These are phyloP conservation scores for Trissoscelio sp. DNA, from an alignment of 2,888 invertebrate genomes.

Conservation along the genomic window DNA sequence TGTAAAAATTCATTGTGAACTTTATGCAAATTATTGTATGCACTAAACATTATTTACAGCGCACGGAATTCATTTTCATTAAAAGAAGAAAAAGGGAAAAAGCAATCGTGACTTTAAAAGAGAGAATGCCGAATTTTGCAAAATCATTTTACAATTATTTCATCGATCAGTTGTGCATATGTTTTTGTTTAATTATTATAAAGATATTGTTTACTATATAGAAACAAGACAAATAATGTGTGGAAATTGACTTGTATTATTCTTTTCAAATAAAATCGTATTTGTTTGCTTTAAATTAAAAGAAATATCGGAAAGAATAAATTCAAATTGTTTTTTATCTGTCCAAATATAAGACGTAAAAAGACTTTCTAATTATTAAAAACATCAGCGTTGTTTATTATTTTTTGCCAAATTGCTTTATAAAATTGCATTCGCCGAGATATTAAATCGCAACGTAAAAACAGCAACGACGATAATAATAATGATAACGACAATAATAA, in stretches of 20 bases:
- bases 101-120: not conserved
- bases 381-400: slow-evolving; percentile 25
- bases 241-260: not conserved
- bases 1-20: slow-evolving; percentile 50
- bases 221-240: not conserved
- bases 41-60: slow-evolving; percentile 40
- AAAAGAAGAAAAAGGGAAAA: not conserved
- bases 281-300: not conserved
- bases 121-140: slow-evolving; percentile 4
- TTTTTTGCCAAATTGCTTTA: slow-evolving; percentile 44
- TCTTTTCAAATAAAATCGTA: not conserved
- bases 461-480: slow-evolving; percentile 33
- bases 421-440: slow-evolving; percentile 36
- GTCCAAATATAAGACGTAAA: too few species aligned
- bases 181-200: slow-evolving; percentile 19
- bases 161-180: not conserved
- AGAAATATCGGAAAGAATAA: too few species aligned
- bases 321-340: not conserved
- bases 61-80: slow-evolving; percentile 16
- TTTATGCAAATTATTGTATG: slow-evolving; percentile 50
- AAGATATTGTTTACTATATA: not conserved
- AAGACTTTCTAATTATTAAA: slow-evolving; percentile 29
- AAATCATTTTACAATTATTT: not conserved
- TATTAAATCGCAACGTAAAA: slow-evolving; percentile 32
- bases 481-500: slow-evolving; percentile 41